A percentile compares a stretch with the other conserved stretches of the same genome.
phyloP scores from a whole-genome alignment of 2,888 invertebrate genomes.

The Tethea ocularis region DNA sequence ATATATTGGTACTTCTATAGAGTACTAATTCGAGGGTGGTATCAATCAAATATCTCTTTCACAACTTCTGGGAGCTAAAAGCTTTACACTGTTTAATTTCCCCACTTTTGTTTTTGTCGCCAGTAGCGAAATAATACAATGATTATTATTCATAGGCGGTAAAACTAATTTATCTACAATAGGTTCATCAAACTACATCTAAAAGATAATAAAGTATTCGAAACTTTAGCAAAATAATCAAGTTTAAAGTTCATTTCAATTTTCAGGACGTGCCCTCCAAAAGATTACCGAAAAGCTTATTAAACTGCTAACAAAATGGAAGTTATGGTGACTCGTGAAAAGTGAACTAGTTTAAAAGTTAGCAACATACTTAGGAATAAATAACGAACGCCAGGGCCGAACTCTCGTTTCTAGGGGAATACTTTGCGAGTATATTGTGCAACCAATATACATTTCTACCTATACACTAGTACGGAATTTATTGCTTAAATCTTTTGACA shows the following conservation, averaged over 20 bases:
- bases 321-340: neutral
- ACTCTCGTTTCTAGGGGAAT: slow-evolving; percentile 4
- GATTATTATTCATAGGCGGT: neutral
- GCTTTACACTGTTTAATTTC: neutral
- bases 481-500: neutral
- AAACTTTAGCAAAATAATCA: neutral
- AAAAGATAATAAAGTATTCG: neutral
- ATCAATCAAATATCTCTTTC: too few species aligned
- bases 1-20: too few species aligned
- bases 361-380: neutral
- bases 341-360: neutral
- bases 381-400: slow-evolving; percentile 2
- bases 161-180: neutral
- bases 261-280: neutral
- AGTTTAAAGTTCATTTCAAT: neutral
- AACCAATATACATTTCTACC: neutral
- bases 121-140: neutral
- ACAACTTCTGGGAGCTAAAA: too few species aligned
- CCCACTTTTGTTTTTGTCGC: neutral
- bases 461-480: neutral
- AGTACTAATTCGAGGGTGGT: too few species aligned
- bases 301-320: neutral
- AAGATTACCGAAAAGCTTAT: neutral
- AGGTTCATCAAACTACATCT: neutral
- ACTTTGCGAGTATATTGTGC: neutral